A percentile compares a stretch with the other conserved stretches of the same genome.
Evolutionary conservation across 2,113 vertebrate genomes (phyloP).

Genomic region (Setophaga coronata): DNA sequence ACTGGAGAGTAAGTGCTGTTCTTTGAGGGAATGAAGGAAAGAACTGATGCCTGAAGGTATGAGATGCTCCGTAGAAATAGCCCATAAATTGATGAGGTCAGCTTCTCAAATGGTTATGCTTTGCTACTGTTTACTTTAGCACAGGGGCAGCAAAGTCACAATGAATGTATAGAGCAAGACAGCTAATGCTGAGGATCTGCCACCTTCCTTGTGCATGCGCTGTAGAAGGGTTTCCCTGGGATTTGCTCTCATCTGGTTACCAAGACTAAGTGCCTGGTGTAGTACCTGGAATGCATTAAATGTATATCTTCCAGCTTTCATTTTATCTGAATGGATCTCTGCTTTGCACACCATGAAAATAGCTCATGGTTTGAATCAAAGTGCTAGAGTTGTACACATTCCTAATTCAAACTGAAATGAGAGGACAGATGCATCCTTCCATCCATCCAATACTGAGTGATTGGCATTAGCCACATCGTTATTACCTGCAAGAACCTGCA

Average conservation of each 20-base stretch:
- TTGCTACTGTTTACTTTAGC: background rate
- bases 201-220: background rate
- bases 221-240: background rate
- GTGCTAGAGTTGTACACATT: rapidly evolving
- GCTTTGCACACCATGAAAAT: background rate
- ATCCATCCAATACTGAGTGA: rapidly evolving
- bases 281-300: background rate
- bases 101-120: background rate
- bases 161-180: background rate
- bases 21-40: background rate
- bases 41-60: background rate
- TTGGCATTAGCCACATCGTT: background rate
- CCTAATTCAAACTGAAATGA: background rate
- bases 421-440: background rate
- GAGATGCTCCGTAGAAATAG: background rate
- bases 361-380: background rate
- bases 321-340: background rate
- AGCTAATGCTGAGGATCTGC: background rate
- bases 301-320: background rate
- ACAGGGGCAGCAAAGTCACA: background rate
- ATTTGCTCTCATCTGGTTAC: background rate
- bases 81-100: background rate
- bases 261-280: background rate
- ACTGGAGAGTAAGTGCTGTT: background rate
- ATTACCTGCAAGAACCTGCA: background rate